Conservation (phyloP, 2,888 invertebrate genomes). For the Pycnomerus fuliginosus region DNA sequence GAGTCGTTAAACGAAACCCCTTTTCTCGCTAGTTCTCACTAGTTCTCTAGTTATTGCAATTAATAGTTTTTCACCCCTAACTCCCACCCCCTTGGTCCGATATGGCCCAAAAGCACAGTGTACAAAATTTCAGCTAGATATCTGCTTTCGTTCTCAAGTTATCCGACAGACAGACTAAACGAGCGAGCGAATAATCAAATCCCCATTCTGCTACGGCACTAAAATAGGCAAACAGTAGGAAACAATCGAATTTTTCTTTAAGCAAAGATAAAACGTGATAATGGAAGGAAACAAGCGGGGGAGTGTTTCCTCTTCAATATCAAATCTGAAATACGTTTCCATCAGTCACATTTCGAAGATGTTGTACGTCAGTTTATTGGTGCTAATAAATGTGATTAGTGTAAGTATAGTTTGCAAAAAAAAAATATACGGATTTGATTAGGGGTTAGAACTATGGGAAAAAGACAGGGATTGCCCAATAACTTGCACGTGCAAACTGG, state of each 20-base stretch:
- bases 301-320: slow-evolving; percentile 40
- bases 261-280: slow-evolving; percentile 18
- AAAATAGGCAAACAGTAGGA: not conserved
- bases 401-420: slow-evolving; percentile 8
- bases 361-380: slow-evolving; percentile 9
- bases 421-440: slow-evolving; percentile 16
- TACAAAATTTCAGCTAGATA: no score
- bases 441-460: slow-evolving; percentile 44
- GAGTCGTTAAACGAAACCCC: no score
- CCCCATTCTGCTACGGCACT: no score
- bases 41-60: no score
- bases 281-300: slow-evolving; percentile 46
- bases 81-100: no score
- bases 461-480: slow-evolving; percentile 52
- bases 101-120: no score
- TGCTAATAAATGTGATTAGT: slow-evolving; percentile 4
- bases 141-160: no score
- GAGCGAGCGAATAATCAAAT: no score
- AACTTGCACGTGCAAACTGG: slow-evolving; percentile 58
- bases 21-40: no score
- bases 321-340: slow-evolving; percentile 6
- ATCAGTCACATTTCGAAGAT: slow-evolving; percentile 9
- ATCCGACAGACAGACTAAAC: no score
- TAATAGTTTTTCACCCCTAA: no score
- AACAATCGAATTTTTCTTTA: slow-evolving; percentile 14